Percentiles rank a stretch among this genome's conserved stretches.
Conservation (phyloP, 1,140 invertebrate species). For the Caenorhabditis latens region DNA sequence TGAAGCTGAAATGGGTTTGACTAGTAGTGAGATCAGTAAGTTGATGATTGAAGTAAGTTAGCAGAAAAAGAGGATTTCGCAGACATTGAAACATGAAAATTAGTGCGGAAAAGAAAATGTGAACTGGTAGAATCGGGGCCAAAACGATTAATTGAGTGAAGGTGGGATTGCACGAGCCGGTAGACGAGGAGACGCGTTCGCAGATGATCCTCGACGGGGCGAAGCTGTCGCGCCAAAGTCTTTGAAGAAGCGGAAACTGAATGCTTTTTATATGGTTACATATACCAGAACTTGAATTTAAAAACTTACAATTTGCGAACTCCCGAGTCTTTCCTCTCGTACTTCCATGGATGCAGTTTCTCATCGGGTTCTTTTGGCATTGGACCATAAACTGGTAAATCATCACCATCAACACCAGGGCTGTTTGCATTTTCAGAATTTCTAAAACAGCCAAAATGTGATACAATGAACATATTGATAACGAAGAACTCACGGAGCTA, state of each 20-base stretch:
- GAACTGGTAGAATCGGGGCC: conserved; percentile 21
- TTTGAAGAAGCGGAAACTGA: conserved; percentile 70
- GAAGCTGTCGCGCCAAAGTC: conserved; percentile 60
- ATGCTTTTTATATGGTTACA: conserved; percentile 43
- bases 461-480: too few relatives aligned
- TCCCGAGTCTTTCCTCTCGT: conserved; percentile 76
- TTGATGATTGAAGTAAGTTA: conserved; percentile 4
- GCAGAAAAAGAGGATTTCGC: not conserved
- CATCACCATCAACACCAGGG: conserved; percentile 3
- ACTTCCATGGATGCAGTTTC: conserved; percentile 82
- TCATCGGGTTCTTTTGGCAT: conserved; percentile 94
- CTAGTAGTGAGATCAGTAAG: conserved; percentile 32
- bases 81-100: conserved; percentile 42
- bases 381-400: conserved; percentile 87
- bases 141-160: conserved; percentile 37
- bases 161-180: conserved; percentile 55
- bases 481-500: not conserved
- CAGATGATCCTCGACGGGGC: conserved; percentile 61
- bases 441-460: not conserved
- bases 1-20: conserved; percentile 47
- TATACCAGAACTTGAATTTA: not conserved
- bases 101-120: conserved; percentile 24
- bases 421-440: not conserved
- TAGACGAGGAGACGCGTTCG: conserved; percentile 60
- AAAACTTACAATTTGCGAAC: conserved; percentile 75